A percentile compares a stretch with the other conserved stretches of the same genome.
Evolutionary conservation across 1,140 invertebrate genomes (phyloP).

Genomic region (Saxidomus purpurata): DNA sequence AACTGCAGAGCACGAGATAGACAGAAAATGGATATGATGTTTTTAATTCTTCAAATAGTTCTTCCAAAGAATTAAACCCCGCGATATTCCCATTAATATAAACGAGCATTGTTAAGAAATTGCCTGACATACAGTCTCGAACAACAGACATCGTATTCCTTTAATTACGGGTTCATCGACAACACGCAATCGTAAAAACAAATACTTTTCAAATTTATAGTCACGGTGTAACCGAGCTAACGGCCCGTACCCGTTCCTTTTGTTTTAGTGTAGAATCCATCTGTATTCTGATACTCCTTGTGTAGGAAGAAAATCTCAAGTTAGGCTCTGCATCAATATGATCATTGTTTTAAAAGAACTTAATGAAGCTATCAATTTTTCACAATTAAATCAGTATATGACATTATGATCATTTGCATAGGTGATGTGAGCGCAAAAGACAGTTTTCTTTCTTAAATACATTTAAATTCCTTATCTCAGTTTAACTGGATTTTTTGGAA

Average conservation of each 20-base stretch:
- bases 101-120: background rate
- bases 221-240: background rate
- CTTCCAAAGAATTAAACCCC: background rate
- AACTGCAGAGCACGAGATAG: no score
- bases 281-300: background rate
- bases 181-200: constrained; percentile 14
- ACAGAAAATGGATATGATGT: no score
- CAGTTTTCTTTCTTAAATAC: no score
- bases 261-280: background rate
- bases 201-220: background rate
- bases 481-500: no score
- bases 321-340: background rate
- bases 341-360: background rate
- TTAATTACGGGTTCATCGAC: background rate
- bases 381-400: no score
- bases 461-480: no score
- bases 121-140: background rate
- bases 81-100: background rate
- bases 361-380: background rate
- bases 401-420: no score
- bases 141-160: background rate
- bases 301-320: background rate
- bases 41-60: background rate
- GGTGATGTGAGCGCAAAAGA: no score
- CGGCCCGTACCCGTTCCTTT: background rate